A percentile compares a stretch with the other conserved stretches of the same genome.
Conservation (phyloP, 2,888 invertebrate genomes). For the Cerastoderma edule region DNA sequence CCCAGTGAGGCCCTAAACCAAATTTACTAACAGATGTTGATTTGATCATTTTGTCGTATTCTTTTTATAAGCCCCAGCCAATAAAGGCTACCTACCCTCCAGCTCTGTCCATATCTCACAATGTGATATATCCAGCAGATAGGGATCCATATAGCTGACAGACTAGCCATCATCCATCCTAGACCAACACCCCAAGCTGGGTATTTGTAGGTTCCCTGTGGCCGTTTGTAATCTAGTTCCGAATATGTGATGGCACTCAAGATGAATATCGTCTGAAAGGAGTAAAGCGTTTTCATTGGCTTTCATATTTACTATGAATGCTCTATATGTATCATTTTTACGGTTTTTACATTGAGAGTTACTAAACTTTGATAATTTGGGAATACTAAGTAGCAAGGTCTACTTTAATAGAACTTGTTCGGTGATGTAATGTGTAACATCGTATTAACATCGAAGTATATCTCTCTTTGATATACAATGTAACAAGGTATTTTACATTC, state of each 20-base stretch:
- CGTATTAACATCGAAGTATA: no score
- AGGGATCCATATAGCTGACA: conserved; percentile 80
- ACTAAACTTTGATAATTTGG: no score
- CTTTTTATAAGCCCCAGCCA: not conserved
- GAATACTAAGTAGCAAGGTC: no score
- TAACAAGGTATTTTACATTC: no score
- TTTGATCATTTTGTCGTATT: not conserved
- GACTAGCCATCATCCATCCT: conserved; percentile 80
- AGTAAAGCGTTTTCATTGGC: no score
- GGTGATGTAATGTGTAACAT: no score
- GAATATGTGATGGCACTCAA: conserved; percentile 80
- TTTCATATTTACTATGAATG: not conserved
- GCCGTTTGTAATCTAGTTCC: conserved; percentile 79
- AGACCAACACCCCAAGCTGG: conserved; percentile 84
- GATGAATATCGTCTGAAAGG: conserved; percentile 76
- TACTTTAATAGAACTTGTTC: no score
- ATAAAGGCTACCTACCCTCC: conserved; percentile 55
- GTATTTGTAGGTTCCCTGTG: conserved; percentile 84
- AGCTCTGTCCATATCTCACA: conserved; percentile 62
- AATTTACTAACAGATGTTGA: not conserved
- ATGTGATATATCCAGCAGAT: conserved; percentile 75
- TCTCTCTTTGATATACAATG: no score
- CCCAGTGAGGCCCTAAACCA: not conserved
- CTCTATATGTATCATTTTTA: not conserved
- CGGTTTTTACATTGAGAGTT: not conserved